Conservation (phyloP, 1,140 invertebrate species). For the Lepidostoma basale region DNA sequence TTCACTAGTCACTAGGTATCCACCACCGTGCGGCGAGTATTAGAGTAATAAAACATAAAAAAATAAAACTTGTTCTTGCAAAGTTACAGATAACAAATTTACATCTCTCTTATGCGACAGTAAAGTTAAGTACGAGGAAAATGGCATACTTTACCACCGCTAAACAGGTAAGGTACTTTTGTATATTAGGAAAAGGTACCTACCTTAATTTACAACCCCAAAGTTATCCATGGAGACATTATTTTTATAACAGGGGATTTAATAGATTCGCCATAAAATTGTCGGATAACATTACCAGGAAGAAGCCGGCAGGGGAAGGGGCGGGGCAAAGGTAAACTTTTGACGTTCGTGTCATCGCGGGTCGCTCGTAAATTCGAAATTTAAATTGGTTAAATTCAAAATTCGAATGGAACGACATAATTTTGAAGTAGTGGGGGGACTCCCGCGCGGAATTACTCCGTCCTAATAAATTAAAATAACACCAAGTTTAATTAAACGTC, state of each 20-base stretch:
- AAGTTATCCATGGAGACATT: not conserved
- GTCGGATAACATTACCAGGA: not conserved
- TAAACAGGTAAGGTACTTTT: too few relatives aligned
- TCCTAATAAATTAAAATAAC: slow-evolving; percentile 45
- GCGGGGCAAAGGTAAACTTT: slow-evolving; percentile 7
- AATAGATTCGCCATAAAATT: not conserved
- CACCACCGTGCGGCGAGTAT: too few relatives aligned
- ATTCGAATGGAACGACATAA: slow-evolving; percentile 9
- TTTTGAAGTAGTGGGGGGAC: slow-evolving; percentile 21
- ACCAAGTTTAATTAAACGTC: slow-evolving; percentile 44
- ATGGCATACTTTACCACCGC: too few relatives aligned
- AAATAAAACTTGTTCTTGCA: too few relatives aligned
- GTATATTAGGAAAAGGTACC: too few relatives aligned
- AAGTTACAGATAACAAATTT: too few relatives aligned
- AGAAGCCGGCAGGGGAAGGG: too few relatives aligned
- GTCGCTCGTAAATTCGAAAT: not conserved
- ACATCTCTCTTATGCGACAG: too few relatives aligned
- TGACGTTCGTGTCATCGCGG: slow-evolving; percentile 13
- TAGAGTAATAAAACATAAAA: too few relatives aligned
- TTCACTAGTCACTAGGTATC: too few relatives aligned
- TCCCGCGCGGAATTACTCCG: slow-evolving; percentile 34
- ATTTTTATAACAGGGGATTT: slow-evolving; percentile 13
- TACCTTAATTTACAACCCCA: not conserved
- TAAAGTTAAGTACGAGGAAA: too few relatives aligned
- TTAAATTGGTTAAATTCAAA: slow-evolving; percentile 22